Evolutionary conservation across 1,140 invertebrate species (phyloP).

Genomic region (Diuraphis noxia): DNA sequence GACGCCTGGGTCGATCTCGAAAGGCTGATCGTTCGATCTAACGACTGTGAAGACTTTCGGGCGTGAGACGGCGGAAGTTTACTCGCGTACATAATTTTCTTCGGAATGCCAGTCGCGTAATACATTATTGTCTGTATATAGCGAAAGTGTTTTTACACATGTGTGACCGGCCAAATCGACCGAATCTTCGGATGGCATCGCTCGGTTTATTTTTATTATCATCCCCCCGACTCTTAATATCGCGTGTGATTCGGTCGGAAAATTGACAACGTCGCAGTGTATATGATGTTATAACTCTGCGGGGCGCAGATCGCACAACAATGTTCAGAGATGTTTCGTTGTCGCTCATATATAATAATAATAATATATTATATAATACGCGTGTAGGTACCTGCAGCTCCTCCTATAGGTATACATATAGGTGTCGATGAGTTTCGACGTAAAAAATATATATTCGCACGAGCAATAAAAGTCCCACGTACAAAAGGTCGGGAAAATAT

Average conservation of each 20-base stretch:
- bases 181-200: conserved; percentile 16
- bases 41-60: background rate
- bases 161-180: conserved; percentile 13
- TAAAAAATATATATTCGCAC: background rate
- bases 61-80: background rate
- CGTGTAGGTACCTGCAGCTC: too few relatives aligned
- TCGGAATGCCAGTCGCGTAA: background rate
- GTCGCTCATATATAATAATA: too few relatives aligned
- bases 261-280: background rate
- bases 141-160: conserved; percentile 25
- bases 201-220: conserved; percentile 14
- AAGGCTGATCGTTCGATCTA: background rate
- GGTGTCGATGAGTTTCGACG: too few relatives aligned
- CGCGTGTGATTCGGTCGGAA: background rate
- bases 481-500: background rate
- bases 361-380: too few relatives aligned
- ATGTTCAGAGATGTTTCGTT: background rate
- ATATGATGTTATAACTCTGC: background rate
- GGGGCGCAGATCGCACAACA: background rate
- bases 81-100: background rate
- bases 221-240: background rate
- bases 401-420: too few relatives aligned
- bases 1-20: background rate
- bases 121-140: background rate
- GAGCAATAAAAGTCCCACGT: background rate